These are phyloP conservation scores for Lysiphlebus fabarum DNA, from an alignment of 1,140 invertebrate species.

Conservation along the genomic window DNA sequence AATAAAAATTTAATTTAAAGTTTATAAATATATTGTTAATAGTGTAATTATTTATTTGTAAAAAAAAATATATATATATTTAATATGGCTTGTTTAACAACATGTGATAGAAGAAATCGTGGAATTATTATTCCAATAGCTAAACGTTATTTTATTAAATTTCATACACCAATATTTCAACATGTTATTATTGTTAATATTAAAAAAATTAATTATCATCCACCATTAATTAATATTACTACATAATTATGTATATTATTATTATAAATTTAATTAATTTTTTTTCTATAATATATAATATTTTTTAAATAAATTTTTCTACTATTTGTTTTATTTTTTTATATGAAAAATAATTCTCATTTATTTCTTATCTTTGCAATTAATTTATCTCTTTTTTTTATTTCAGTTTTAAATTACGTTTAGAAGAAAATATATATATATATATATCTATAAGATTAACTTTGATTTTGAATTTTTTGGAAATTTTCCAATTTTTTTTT, in stretches of 20 bases:
- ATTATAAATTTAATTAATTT: no score
- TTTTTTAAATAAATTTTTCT: no score
- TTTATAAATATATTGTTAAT: slow-evolving; percentile 20
- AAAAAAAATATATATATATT: background rate
- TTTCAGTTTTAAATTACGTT: no score
- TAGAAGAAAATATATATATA: no score
- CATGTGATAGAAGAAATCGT: slow-evolving; percentile 32
- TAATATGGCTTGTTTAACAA: slow-evolving; percentile 47
- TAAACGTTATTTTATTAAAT: slow-evolving; percentile 43
- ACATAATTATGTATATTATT: no score
- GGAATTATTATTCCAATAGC: slow-evolving; percentile 37
- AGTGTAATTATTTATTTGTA: background rate
- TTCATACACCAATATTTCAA: slow-evolving; percentile 46
- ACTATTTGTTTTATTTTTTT: no score
- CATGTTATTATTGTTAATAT: slow-evolving; percentile 45
- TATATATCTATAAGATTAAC: no score
- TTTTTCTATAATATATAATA: no score
- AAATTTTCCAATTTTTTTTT: background rate
- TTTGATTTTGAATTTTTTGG: background rate
- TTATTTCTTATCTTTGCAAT: no score
- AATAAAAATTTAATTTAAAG: slow-evolving; percentile 24
- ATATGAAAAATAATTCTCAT: no score
- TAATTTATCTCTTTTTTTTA: no score
- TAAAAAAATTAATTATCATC: slow-evolving; percentile 43
- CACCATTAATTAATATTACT: no score